Base-by-base conservation (phyloP, 2,888 invertebrate genomes). In the Caradrina kadenii region DNA sequence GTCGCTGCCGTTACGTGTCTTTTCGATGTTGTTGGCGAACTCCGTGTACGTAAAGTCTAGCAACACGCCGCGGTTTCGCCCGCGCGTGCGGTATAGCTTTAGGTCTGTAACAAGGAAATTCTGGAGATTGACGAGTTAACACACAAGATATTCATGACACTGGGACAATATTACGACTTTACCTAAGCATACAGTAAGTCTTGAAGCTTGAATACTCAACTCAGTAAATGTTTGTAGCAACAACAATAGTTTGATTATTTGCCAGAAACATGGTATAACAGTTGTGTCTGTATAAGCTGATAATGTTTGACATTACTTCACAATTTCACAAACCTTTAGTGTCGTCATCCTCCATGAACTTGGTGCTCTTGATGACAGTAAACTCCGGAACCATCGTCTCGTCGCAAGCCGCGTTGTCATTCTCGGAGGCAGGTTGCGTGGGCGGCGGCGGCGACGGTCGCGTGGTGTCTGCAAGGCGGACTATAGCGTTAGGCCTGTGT, bases 31-130 rank as follows among this genome's bases (percentile, higher is more conserved):
- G 80, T 93, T 81, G 19, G 86, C 79, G 89, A 97, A 97, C 70
- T 96, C 89, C 39, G 96, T 94, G 86, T 97, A 97, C 84, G 97
- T 97, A 75, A 97, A 96, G 85, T 97, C 94, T 22, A 97, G 92
- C 26, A 97, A 92, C 49, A 96, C 92, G 26, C 97, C 97, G 71
- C 97, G 96, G 61, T 94, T 90, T 70, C 91, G 91, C 0, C 96
- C 96, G 66, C 96, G 93, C 88, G 97, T 97, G 31, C 87, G 88
- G 90, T 96, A 97, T 81, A 93, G 79, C 85, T 92, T 89, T 62
- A 95, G 85, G 35, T 91, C 95, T 94, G 85, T 19, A 45, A 64
- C 21, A 48, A 45, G 1, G 5, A 22, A 53, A 42, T 39, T 73
- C 10, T 55, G 22, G 7, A 39, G 21, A 39, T 21, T 31, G 31